These are phyloP conservation scores for Helarctos malayanus DNA, from an alignment of 2,797 vertebrate species.

Conservation along the genomic window DNA sequence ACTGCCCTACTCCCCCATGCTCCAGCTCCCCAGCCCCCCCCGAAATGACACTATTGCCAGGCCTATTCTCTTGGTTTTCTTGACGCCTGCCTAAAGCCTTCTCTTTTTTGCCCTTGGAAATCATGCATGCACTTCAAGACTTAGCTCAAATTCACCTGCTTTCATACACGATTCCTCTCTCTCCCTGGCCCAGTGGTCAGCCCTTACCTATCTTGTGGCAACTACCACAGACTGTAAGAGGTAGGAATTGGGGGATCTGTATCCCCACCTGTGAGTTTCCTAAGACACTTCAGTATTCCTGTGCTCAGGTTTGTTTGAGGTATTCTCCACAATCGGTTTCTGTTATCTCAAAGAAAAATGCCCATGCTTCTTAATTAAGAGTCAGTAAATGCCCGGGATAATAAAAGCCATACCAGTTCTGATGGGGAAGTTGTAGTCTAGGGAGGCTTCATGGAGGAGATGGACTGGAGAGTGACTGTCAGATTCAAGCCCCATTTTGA, in stretches of 20 bases:
- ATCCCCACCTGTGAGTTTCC: neutral
- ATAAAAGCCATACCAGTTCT: neutral
- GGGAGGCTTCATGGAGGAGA: neutral
- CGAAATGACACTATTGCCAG: neutral
- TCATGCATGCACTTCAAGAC: neutral
- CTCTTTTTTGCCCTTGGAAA: slow-evolving; percentile 12
- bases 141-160: neutral
- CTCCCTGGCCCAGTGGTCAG: neutral
- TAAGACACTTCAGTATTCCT: neutral
- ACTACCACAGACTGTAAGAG: neutral
- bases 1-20: neutral
- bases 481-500: slow-evolving; percentile 12
- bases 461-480: neutral
- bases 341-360: neutral
- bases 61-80: slow-evolving; percentile 3
- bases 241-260: neutral
- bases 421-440: neutral
- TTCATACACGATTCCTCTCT: neutral
- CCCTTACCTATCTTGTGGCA: neutral
- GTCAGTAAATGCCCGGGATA: neutral
- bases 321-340: neutral
- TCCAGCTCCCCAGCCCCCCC: neutral
- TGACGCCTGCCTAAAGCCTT: neutral
- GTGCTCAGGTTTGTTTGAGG: neutral
- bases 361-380: neutral